Percentiles rank a stretch among this genome's conserved stretches.
Conservation (phyloP, 1,140 invertebrate species). For the Drosophila kanapiae region DNA sequence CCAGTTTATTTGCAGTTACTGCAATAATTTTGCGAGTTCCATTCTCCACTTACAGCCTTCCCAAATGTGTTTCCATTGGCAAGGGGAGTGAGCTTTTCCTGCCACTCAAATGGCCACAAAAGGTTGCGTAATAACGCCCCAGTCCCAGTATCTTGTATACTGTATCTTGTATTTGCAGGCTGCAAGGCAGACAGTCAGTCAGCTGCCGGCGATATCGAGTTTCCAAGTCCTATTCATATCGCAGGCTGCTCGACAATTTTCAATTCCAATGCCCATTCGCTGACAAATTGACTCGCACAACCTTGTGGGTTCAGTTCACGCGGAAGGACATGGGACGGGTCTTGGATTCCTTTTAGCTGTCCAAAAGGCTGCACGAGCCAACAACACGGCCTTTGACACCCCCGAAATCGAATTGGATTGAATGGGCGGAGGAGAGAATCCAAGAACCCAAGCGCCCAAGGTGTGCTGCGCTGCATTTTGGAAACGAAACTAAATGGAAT, state of each 20-base stretch:
- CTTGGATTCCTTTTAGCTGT: slow-evolving; percentile 25
- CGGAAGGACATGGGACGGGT: slow-evolving; percentile 2
- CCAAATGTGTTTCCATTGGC: not conserved
- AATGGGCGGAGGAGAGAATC: slow-evolving; percentile 15
- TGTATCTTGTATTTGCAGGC: slow-evolving; percentile 28
- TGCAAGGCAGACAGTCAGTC: slow-evolving; percentile 45
- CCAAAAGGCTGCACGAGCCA: slow-evolving; percentile 64
- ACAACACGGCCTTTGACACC: slow-evolving; percentile 79
- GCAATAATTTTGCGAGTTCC: slow-evolving; percentile 1
- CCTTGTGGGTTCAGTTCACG: slow-evolving; percentile 48
- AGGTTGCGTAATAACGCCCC: slow-evolving; percentile 57
- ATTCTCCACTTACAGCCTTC: not conserved
- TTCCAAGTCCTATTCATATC: slow-evolving; percentile 63
- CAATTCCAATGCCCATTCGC: slow-evolving; percentile 63
- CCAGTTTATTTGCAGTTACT: not conserved
- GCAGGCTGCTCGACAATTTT: slow-evolving; percentile 65
- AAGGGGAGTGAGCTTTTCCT: slow-evolving; percentile 8
- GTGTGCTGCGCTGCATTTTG: slow-evolving; percentile 54
- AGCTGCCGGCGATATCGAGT: slow-evolving; percentile 67
- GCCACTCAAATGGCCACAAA: slow-evolving; percentile 32
- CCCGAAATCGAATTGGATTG: slow-evolving; percentile 7
- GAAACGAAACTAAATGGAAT: slow-evolving; percentile 65
- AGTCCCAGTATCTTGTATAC: not conserved
- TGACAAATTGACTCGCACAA: slow-evolving; percentile 75
- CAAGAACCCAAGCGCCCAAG: slow-evolving; percentile 30